A percentile compares a stretch with the other conserved stretches of the same genome.
Evolutionary conservation across 2,113 vertebrate species (phyloP).

Genomic region (Mystacornis crossleyi): DNA sequence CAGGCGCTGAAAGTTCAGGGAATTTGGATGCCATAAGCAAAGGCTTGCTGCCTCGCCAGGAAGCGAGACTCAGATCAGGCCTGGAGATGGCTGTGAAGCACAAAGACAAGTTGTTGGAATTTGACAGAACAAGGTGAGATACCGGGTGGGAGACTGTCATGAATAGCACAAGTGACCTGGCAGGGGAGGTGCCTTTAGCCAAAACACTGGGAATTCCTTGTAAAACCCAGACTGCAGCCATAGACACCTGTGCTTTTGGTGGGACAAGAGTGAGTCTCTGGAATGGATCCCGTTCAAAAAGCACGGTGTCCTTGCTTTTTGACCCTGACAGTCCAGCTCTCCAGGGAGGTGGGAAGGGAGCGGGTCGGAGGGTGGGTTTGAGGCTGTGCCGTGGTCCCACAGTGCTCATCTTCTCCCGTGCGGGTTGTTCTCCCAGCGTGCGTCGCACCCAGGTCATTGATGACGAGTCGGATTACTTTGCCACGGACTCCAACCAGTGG

Average conservation of each 20-base stretch:
- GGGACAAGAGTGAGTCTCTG: background rate
- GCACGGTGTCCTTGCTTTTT: background rate
- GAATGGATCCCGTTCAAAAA: rapidly evolving
- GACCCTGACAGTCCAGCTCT: background rate
- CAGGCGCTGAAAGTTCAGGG: constrained; percentile 73
- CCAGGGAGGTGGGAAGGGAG: background rate
- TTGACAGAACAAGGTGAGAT: constrained; percentile 90
- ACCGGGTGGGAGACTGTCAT: background rate
- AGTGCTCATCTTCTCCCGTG: background rate
- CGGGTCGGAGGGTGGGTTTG: background rate
- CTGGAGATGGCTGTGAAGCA: constrained; percentile 93
- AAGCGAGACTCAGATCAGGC: constrained; percentile 83
- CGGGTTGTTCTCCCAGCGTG: constrained; percentile 70
- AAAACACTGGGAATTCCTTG: background rate
- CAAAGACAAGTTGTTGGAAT: constrained; percentile 95
- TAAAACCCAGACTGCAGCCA: background rate
- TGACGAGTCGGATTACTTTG: constrained; percentile 96
- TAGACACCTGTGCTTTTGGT: too few relatives aligned
- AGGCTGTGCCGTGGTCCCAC: background rate
- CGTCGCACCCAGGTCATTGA: constrained; percentile 94
- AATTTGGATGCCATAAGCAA: constrained; percentile 69
- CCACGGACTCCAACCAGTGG: constrained; percentile 95
- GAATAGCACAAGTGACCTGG: background rate
- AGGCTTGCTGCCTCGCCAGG: constrained; percentile 85
- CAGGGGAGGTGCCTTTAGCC: background rate